Evolutionary conservation across 1,140 invertebrate genomes (phyloP).

Genomic region (Ceratina japonica): DNA sequence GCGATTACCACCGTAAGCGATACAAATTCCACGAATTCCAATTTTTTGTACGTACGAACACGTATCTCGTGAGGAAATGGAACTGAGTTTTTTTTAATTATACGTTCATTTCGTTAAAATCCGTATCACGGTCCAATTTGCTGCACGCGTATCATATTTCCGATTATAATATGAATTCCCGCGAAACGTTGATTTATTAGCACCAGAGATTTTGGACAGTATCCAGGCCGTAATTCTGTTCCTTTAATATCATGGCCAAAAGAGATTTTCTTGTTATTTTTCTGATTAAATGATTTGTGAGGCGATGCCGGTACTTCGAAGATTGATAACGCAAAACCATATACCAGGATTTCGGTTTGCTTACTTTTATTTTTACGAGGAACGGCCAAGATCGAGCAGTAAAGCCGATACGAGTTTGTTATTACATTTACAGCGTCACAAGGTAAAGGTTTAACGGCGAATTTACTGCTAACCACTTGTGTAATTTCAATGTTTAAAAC

Average conservation of each 20-base stretch:
- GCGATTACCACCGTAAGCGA: neutral
- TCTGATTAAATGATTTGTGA: neutral
- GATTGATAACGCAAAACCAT: neutral
- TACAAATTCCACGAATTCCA: neutral
- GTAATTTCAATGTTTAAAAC: slow-evolving; percentile 25
- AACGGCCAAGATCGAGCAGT: neutral
- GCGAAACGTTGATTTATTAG: slow-evolving; percentile 29
- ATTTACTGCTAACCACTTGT: slow-evolving; percentile 19
- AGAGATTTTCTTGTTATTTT: too few species aligned
- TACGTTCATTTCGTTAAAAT: slow-evolving; percentile 3
- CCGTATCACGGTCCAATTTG: neutral
- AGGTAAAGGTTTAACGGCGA: slow-evolving; percentile 1
- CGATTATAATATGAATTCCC: slow-evolving; percentile 4
- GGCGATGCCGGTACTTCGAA: neutral
- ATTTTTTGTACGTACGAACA: too few species aligned
- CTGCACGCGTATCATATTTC: slow-evolving; percentile 4
- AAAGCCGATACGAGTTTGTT: neutral
- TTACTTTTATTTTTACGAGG: too few species aligned
- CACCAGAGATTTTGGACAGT: neutral
- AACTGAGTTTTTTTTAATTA: slow-evolving; percentile 19
- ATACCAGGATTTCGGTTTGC: too few species aligned
- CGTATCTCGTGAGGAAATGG: too few species aligned
- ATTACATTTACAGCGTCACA: slow-evolving; percentile 6
- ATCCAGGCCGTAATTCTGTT: neutral
- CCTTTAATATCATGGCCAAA: neutral